Percentiles rank a stretch among this genome's conserved stretches.
These are phyloP conservation scores for Agrotis segetum DNA, from an alignment of 2,888 invertebrate genomes.

Conservation along the genomic window DNA sequence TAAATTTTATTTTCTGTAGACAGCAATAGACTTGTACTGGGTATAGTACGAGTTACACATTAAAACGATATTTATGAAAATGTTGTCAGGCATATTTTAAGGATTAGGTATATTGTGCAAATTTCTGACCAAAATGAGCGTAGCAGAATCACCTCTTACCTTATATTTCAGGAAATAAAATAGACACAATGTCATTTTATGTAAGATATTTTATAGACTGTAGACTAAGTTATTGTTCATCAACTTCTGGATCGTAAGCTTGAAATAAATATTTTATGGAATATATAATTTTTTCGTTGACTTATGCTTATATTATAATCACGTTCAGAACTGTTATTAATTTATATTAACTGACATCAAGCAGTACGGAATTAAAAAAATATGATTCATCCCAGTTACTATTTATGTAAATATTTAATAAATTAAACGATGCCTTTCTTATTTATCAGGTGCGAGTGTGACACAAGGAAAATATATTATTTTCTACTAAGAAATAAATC, in stretches of 20 bases:
- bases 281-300: no score
- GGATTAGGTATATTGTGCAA: no score
- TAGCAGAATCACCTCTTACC: background rate
- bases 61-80: no score
- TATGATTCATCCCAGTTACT: background rate
- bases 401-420: conserved; percentile 2
- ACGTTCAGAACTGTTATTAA: background rate
- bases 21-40: background rate
- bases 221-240: no score
- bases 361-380: background rate
- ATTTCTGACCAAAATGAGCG: background rate
- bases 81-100: no score
- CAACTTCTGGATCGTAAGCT: no score
- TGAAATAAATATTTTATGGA: no score
- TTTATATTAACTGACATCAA: background rate
- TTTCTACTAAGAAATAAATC: conserved; percentile 52
- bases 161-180: background rate
- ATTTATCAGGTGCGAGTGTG: conserved; percentile 23
- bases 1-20: background rate
- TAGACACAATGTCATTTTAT: background rate
- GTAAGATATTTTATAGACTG: no score
- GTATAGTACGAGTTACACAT: no score
- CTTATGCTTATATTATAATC: background rate
- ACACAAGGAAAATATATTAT: conserved; percentile 31
- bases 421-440: conserved; percentile 15